Evolutionary conservation across 1,140 invertebrate species (phyloP).

Genomic region (Penaeus chinensis): DNA sequence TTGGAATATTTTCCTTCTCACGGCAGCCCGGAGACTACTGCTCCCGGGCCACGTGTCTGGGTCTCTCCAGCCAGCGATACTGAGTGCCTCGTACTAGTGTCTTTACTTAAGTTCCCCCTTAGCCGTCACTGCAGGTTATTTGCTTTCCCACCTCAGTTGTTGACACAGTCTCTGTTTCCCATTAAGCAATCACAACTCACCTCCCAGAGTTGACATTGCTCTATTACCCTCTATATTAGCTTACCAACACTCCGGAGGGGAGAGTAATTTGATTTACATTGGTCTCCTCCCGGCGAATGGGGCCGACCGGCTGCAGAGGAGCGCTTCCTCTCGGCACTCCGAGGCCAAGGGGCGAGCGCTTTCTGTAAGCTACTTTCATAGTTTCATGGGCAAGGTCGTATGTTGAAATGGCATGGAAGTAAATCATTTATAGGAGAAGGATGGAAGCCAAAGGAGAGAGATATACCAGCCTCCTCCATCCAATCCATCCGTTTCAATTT

Average conservation of each 20-base stretch:
- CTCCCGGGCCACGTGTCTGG: neutral
- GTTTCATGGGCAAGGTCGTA: too few relatives aligned
- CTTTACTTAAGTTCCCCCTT: slow-evolving; percentile 12
- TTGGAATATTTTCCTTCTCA: too few relatives aligned
- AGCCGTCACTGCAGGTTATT: slow-evolving; percentile 2
- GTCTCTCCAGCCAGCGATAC: neutral
- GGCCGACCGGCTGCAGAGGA: neutral
- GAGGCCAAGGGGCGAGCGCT: too few relatives aligned
- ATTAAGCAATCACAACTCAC: slow-evolving; percentile 39
- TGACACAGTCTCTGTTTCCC: slow-evolving; percentile 28
- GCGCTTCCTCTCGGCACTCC: neutral
- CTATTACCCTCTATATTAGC: slow-evolving; percentile 45
- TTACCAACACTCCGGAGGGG: slow-evolving; percentile 19
- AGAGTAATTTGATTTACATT: slow-evolving; percentile 16
- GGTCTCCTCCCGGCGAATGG: neutral
- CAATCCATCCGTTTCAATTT: slow-evolving; percentile 18
- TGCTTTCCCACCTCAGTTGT: slow-evolving; percentile 21
- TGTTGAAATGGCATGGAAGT: too few relatives aligned
- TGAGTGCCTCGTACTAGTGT: slow-evolving; percentile 13
- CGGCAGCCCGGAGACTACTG: neutral
- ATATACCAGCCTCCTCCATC: neutral
- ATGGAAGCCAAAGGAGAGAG: neutral
- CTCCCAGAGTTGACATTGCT: slow-evolving; percentile 40
- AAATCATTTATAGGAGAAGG: neutral
- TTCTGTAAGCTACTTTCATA: too few relatives aligned